Percentiles rank a stretch among this genome's conserved stretches.
Evolutionary conservation across 2,113 vertebrate species (phyloP).

Genomic region (Orthochromis indermauri): DNA sequence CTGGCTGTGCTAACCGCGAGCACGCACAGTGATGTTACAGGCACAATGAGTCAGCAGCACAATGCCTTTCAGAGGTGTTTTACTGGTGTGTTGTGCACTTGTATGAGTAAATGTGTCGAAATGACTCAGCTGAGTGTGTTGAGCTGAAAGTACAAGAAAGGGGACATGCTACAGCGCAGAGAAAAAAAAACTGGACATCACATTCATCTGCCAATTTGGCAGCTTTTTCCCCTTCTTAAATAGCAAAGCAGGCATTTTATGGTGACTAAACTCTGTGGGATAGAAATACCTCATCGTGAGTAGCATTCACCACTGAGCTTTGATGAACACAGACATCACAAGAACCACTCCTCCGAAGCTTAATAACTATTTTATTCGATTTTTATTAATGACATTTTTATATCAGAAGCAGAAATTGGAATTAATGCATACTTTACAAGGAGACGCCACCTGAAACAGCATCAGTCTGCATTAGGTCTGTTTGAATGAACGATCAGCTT

Average conservation of each 20-base stretch:
- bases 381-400: not conserved
- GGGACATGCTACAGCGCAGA: not conserved
- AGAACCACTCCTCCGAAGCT: not conserved
- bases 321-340: not conserved
- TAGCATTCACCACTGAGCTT: not conserved
- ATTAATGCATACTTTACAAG: not conserved
- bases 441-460: not conserved
- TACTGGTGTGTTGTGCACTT: not conserved
- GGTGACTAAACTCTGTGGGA: not conserved
- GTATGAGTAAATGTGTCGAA: slow-evolving; percentile 13
- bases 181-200: not conserved
- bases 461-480: not conserved
- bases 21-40: not conserved
- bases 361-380: rapidly evolving
- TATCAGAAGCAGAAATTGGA: not conserved
- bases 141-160: slow-evolving; percentile 15
- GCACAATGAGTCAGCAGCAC: slow-evolving; percentile 41
- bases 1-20: not conserved
- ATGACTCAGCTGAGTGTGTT: slow-evolving; percentile 36
- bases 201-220: not conserved
- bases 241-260: not conserved
- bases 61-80: slow-evolving; percentile 9
- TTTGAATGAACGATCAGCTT: not conserved
- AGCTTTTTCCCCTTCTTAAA: not conserved
- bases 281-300: not conserved